Evolutionary conservation across 2,888 invertebrate genomes (phyloP).

Genomic region (Erpobdella octoculata): DNA sequence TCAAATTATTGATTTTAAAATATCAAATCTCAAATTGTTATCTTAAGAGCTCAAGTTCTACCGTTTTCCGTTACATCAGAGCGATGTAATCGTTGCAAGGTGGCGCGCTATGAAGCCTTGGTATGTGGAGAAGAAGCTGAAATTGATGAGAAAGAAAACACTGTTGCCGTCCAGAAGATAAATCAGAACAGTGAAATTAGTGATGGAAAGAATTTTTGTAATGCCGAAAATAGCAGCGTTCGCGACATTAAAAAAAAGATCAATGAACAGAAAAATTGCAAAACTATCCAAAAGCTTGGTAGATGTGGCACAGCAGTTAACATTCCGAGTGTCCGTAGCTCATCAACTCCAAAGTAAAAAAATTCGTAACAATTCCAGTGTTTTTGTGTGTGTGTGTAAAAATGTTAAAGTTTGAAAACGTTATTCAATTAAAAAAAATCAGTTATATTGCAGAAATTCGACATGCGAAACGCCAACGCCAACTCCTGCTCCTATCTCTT

Average conservation of each 20-base stretch:
- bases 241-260: no score
- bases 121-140: background rate
- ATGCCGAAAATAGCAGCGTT: no score
- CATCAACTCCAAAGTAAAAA: conserved; percentile 1
- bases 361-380: no score
- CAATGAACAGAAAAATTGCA: no score
- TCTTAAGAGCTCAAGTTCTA: conserved; percentile 2
- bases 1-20: no score
- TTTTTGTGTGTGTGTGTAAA: background rate
- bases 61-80: conserved; percentile 4
- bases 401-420: background rate
- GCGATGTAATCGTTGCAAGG: conserved; percentile 1
- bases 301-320: background rate
- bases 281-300: no score
- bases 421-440: background rate
- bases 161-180: background rate
- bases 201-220: no score
- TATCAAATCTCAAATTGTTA: background rate
- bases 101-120: background rate
- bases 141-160: background rate
- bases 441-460: background rate
- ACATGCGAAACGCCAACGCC: background rate
- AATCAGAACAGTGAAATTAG: background rate
- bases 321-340: background rate
- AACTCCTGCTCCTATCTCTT: background rate